Percentiles rank a stretch among this genome's conserved stretches.
Conservation (phyloP, 2,797 vertebrate species). For the Sebastes cheni region DNA sequence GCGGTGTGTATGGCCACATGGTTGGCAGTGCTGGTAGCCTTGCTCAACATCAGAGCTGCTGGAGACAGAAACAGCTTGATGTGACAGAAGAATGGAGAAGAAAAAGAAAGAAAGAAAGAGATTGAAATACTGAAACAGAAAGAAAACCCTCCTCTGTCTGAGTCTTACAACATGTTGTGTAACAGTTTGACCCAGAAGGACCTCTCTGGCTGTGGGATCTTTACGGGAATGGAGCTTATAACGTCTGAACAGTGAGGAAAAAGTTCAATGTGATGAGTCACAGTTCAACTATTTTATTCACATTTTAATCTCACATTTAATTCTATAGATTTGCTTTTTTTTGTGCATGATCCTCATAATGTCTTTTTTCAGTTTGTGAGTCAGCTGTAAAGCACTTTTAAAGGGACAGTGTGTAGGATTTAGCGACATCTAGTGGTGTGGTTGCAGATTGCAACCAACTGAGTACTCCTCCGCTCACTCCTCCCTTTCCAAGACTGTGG, state of each 20-base stretch:
- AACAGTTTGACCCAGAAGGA: slow-evolving; percentile 30
- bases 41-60: slow-evolving; percentile 59
- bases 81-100: slow-evolving; percentile 42
- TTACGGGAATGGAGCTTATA: neutral
- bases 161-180: slow-evolving; percentile 35
- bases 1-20: slow-evolving; percentile 37
- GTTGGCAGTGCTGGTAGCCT: slow-evolving; percentile 46
- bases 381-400: neutral
- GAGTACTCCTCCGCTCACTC: no score
- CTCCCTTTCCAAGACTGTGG: no score
- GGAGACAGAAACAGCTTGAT: slow-evolving; percentile 50
- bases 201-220: neutral
- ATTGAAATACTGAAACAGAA: slow-evolving; percentile 35
- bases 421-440: no score
- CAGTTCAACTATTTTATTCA: neutral
- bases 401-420: no score
- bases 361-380: neutral
- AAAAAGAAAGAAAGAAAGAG: slow-evolving; percentile 12
- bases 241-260: neutral
- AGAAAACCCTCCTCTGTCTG: slow-evolving; percentile 6
- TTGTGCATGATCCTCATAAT: neutral
- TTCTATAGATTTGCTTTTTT: neutral
- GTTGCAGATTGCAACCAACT: no score
- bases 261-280: neutral
- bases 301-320: neutral